A percentile compares a stretch with the other conserved stretches of the same genome.
These are phyloP conservation scores for Synergus gifuensis DNA, from an alignment of 2,888 invertebrate species.

Conservation along the genomic window DNA sequence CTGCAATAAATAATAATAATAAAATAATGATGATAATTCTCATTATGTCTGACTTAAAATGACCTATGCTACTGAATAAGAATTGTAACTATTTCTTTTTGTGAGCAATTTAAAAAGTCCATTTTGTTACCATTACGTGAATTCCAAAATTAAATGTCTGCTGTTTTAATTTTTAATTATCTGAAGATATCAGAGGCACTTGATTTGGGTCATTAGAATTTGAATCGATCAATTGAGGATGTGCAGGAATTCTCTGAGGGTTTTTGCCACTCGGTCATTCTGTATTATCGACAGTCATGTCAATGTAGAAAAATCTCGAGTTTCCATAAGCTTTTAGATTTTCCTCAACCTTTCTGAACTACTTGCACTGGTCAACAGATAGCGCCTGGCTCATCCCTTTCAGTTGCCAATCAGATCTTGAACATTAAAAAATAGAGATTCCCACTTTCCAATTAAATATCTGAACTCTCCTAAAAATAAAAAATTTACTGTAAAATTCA, in stretches of 20 bases:
- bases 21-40: no score
- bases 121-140: background rate
- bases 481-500: no score
- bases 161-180: background rate
- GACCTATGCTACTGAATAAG: no score
- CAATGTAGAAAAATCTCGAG: slow-evolving; percentile 7
- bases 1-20: no score
- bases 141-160: background rate
- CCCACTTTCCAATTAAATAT: no score
- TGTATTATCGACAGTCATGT: slow-evolving; percentile 23
- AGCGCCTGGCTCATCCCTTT: background rate
- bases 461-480: no score
- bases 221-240: slow-evolving; percentile 14
- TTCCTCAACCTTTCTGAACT: background rate
- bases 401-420: background rate
- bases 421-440: no score
- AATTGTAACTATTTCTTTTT: background rate
- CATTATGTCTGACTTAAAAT: no score
- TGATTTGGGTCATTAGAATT: slow-evolving; percentile 5
- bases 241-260: slow-evolving; percentile 1
- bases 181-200: background rate
- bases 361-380: background rate
- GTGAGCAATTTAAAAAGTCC: background rate
- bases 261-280: background rate
- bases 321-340: slow-evolving; percentile 16